A percentile compares a stretch with the other conserved stretches of the same genome.
Evolutionary conservation across 2,888 invertebrate genomes (phyloP).

Genomic region (Cylloceria caligata): DNA sequence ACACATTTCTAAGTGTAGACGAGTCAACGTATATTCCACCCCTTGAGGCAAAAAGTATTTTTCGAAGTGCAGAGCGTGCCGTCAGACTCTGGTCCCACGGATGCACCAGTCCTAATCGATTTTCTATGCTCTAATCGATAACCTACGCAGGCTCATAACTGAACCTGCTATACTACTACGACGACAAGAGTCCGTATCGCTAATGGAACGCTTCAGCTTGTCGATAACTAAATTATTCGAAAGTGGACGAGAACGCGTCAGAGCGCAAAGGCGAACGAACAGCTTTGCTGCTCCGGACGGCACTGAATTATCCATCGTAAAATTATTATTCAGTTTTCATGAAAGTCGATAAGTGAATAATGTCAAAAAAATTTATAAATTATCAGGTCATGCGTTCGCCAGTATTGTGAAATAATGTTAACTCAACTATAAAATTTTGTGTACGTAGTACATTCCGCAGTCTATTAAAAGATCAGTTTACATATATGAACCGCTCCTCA

Average conservation of each 20-base stretch:
- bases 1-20: not conserved
- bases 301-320: constrained; percentile 58
- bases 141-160: constrained; percentile 19
- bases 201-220: constrained; percentile 80
- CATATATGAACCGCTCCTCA: not conserved
- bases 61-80: not conserved
- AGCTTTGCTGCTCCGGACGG: constrained; percentile 41
- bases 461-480: not conserved
- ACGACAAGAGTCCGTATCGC: constrained; percentile 62
- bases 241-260: constrained; percentile 68
- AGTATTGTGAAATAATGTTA: not conserved
- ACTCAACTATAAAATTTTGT: not conserved
- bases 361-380: constrained; percentile 32
- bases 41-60: not conserved
- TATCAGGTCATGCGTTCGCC: not conserved
- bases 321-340: constrained; percentile 59
- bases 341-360: constrained; percentile 47
- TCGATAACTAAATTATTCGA: constrained; percentile 81
- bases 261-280: constrained; percentile 50
- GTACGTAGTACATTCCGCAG: not conserved
- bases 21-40: not conserved
- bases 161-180: constrained; percentile 21
- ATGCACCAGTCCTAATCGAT: constrained; percentile 75
- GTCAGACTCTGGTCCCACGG: not conserved
- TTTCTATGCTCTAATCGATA: constrained; percentile 71